A percentile compares a stretch with the other conserved stretches of the same genome.
These are phyloP conservation scores for Labrus mixtus DNA, from an alignment of 2,113 vertebrate species.

Conservation along the genomic window DNA sequence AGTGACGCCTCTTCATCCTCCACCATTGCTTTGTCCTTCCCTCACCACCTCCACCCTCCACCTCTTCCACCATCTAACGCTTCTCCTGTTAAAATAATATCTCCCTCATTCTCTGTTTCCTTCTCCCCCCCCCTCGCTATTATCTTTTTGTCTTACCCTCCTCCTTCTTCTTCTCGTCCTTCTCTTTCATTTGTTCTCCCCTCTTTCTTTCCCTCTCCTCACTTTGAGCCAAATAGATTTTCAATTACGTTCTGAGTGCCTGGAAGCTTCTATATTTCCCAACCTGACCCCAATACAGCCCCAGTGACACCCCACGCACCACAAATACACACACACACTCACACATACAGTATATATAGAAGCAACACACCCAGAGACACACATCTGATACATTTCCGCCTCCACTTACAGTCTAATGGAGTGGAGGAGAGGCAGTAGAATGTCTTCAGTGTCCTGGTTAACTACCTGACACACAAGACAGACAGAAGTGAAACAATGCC, in stretches of 20 bases:
- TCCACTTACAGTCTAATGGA: slow-evolving; percentile 80
- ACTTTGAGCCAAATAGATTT: slow-evolving; percentile 83
- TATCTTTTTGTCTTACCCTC: slow-evolving; percentile 64
- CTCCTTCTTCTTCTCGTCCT: slow-evolving; percentile 28
- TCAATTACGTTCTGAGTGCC: slow-evolving; percentile 82
- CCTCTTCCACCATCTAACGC: slow-evolving; percentile 47
- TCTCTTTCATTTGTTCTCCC: slow-evolving; percentile 78
- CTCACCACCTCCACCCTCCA: slow-evolving; percentile 57
- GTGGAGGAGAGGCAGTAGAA: slow-evolving; percentile 70
- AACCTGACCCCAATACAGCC: slow-evolving; percentile 81
- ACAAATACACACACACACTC: slow-evolving; percentile 43
- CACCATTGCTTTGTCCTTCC: slow-evolving; percentile 53
- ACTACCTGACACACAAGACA: slow-evolving; percentile 52
- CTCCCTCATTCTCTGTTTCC: slow-evolving; percentile 51
- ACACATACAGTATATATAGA: slow-evolving; percentile 20
- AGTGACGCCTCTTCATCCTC: slow-evolving; percentile 37
- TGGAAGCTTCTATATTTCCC: slow-evolving; percentile 82
- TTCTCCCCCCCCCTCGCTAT: slow-evolving; percentile 47
- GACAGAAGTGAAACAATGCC: slow-evolving; percentile 3
- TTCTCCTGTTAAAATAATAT: slow-evolving; percentile 67
- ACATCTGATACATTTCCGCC: slow-evolving; percentile 70
- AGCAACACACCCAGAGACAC: slow-evolving; percentile 33
- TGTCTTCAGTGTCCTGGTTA: slow-evolving; percentile 66
- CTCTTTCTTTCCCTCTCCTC: slow-evolving; percentile 76
- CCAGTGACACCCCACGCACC: slow-evolving; percentile 71